phyloP scores from a whole-genome alignment of 2,113 vertebrate species.

The Syngnathus scovelli region DNA sequence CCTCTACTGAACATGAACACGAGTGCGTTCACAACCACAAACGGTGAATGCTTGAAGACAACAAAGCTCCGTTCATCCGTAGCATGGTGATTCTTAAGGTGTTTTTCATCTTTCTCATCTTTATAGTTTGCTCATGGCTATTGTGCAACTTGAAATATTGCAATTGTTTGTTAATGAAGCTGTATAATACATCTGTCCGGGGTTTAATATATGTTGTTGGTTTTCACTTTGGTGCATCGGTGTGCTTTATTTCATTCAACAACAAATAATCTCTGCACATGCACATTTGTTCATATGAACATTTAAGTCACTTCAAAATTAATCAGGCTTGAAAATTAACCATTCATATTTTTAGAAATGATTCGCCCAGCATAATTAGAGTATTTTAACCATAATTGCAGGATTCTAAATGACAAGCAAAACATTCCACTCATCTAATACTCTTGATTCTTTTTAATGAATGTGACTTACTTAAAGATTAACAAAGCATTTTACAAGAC shows the following conservation, averaged over 20 bases:
- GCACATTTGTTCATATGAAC: too few relatives aligned
- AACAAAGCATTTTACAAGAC: background rate
- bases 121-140: slow-evolving; percentile 52
- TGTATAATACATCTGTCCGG: slow-evolving; percentile 67
- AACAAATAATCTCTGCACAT: background rate
- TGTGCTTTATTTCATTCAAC: slow-evolving; percentile 29
- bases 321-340: too few relatives aligned
- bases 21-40: background rate
- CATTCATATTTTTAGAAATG: too few relatives aligned
- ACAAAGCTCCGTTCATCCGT: slow-evolving; percentile 35
- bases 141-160: slow-evolving; percentile 62
- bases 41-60: background rate
- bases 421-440: too few relatives aligned
- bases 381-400: too few relatives aligned
- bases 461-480: background rate
- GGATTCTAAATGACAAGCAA: too few relatives aligned
- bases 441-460: too few relatives aligned
- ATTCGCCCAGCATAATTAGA: too few relatives aligned
- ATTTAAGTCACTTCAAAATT: too few relatives aligned
- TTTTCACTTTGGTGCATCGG: slow-evolving; percentile 55
- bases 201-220: slow-evolving; percentile 67
- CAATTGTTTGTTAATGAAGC: slow-evolving; percentile 62
- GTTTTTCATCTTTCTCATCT: slow-evolving; percentile 20
- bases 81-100: slow-evolving; percentile 56
- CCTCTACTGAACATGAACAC: background rate